These are phyloP conservation scores for Drosophila neotestacea DNA, from an alignment of 2,888 invertebrate genomes.

Conservation along the genomic window DNA sequence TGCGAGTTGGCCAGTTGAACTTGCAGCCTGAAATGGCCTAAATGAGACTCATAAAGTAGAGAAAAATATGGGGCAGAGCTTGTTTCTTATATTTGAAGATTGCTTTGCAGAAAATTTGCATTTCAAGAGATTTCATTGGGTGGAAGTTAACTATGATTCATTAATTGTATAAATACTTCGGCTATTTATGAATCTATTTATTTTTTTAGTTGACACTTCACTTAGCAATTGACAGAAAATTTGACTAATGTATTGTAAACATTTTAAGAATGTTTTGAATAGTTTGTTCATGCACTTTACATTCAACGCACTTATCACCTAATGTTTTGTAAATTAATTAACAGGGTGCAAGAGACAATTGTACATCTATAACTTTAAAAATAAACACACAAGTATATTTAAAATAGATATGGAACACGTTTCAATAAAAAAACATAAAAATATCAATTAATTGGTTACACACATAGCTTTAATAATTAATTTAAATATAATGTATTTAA, in stretches of 20 bases:
- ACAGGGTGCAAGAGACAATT: neutral
- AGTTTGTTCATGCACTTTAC: constrained; percentile 17
- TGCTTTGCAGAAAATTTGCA: neutral
- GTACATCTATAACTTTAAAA: neutral
- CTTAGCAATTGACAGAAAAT: constrained; percentile 30
- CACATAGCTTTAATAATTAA: neutral
- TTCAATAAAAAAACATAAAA: neutral
- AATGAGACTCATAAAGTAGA: constrained; percentile 8
- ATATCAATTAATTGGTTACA: neutral
- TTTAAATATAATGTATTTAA: neutral
- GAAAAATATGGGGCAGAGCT: neutral
- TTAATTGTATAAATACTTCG: neutral
- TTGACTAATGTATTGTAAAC: constrained; percentile 28
- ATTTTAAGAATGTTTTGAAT: constrained; percentile 5
- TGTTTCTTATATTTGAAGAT: neutral
- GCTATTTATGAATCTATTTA: constrained; percentile 12
- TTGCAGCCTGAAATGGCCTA: constrained; percentile 17
- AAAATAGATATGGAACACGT: too few relatives aligned
- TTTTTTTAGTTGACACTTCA: constrained; percentile 32
- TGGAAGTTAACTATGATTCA: neutral
- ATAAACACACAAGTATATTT: neutral
- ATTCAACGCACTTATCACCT: constrained; percentile 3
- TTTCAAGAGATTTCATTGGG: neutral
- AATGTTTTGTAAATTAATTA: constrained; percentile 5
- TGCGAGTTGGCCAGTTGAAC: constrained; percentile 13